Percentiles rank a stretch among this genome's conserved stretches.
phyloP scores from a whole-genome alignment of 2,797 vertebrate genomes.

The Acipenser oxyrinchus region DNA sequence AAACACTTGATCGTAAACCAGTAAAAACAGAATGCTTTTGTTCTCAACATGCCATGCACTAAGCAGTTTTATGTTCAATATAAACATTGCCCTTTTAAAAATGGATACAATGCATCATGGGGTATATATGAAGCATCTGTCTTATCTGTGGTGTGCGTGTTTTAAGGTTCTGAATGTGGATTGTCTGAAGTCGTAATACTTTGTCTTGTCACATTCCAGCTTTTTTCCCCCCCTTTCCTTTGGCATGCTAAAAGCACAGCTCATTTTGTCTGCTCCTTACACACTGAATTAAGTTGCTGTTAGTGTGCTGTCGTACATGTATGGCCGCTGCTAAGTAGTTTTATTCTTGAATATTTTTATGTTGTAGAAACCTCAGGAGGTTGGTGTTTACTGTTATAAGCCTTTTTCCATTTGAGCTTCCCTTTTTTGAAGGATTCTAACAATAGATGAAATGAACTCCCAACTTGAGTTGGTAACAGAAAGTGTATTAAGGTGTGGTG shows the following conservation, averaged over 20 bases:
- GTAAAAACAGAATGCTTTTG: no score
- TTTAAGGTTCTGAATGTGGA: conserved; percentile 68
- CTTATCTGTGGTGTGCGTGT: conserved; percentile 57
- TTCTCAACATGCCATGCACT: no score
- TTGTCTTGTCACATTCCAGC: conserved; percentile 96
- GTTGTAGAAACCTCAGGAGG: conserved; percentile 93
- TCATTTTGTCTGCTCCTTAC: conserved; percentile 68
- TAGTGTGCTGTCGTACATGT: conserved; percentile 81
- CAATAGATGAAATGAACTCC: conserved; percentile 60
- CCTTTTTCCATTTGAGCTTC: conserved; percentile 71
- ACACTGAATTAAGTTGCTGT: conserved; percentile 64
- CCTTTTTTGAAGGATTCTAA: conserved; percentile 67
- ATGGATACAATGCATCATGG: conserved; percentile 54
- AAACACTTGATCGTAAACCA: no score
- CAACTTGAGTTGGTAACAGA: conserved; percentile 42
- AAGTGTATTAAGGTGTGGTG: conserved; percentile 25
- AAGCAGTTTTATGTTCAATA: no score
- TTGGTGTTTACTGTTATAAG: conserved; percentile 84
- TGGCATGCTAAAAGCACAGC: conserved; percentile 76
- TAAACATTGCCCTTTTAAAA: no score
- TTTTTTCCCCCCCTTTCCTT: conserved; percentile 72
- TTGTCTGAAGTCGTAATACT: conserved; percentile 63
- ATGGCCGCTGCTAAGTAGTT: conserved; percentile 89
- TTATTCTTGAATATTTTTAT: conserved; percentile 97
- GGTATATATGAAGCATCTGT: conserved; percentile 60